phyloP scores from a whole-genome alignment of 2,113 vertebrate genomes.

The Lanius collurio region DNA sequence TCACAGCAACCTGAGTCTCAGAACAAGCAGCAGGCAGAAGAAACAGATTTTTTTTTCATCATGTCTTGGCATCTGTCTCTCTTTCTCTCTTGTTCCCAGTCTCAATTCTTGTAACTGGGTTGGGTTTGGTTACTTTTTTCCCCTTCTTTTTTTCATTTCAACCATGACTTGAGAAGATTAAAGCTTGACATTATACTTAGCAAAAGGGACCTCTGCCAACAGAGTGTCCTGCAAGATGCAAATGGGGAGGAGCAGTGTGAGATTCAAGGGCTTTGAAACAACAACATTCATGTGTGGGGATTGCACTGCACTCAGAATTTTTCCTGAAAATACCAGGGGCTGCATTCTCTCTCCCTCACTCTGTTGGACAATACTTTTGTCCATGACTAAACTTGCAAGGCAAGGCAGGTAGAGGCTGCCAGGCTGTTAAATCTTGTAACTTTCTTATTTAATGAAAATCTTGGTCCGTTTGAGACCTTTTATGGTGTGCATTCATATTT shows the following conservation, averaged over 20 bases:
- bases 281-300: not conserved
- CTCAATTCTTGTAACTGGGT: not conserved
- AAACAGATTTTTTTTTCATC: constrained; percentile 39
- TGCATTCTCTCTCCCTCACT: not conserved
- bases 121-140: not conserved
- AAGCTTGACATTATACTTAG: not conserved
- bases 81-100: not conserved
- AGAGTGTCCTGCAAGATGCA: not conserved
- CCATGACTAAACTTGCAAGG: not conserved
- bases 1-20: not conserved
- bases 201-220: not conserved
- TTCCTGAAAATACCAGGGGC: not conserved
- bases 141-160: not conserved
- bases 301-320: not conserved
- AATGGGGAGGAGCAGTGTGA: not conserved
- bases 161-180: not conserved
- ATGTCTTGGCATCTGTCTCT: not conserved
- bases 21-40: not conserved
- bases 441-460: constrained; percentile 1
- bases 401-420: not conserved
- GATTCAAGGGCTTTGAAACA: not conserved
- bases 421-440: not conserved
- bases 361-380: not conserved
- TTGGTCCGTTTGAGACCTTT: not conserved
- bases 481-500: not conserved